Evolutionary conservation across 2,113 vertebrate genomes (phyloP).

Genomic region (Catagonus wagneri): DNA sequence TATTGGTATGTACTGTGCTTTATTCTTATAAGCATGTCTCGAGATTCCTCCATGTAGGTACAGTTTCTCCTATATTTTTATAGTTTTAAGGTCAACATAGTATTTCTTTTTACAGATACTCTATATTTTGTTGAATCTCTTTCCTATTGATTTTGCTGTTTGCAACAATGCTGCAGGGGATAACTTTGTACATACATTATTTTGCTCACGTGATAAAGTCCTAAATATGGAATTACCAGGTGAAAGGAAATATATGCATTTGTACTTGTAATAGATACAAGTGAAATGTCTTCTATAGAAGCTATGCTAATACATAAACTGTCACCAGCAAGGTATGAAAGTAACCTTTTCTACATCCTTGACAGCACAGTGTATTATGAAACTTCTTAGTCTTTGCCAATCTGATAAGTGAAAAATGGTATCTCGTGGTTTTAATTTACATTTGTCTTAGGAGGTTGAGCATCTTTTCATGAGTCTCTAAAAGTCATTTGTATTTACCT

Average conservation of each 20-base stretch:
- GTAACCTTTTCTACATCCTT: not conserved
- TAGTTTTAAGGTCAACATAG: not conserved
- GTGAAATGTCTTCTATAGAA: not conserved
- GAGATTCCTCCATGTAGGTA: not conserved
- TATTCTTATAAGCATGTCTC: not conserved
- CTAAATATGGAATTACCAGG: not conserved
- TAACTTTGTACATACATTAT: not conserved
- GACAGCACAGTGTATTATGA: not conserved
- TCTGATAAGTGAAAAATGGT: slow-evolving; percentile 1
- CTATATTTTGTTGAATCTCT: not conserved
- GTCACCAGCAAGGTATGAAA: not conserved
- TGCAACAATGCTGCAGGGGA: not conserved
- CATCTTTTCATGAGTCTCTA: not conserved
- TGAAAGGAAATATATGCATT: not conserved
- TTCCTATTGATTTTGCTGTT: not conserved
- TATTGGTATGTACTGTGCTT: not conserved
- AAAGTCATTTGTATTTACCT: not conserved
- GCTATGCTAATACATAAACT: not conserved
- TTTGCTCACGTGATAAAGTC: not conserved
- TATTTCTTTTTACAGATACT: not conserved
- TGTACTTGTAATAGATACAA: not conserved
- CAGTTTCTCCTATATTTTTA: not conserved
- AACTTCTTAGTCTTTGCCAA: not conserved
- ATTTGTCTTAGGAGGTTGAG: not conserved
- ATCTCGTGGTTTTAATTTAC: slow-evolving; percentile 51